phyloP scores from a whole-genome alignment of 2,113 vertebrate genomes.

The Triplophysa rosa region DNA sequence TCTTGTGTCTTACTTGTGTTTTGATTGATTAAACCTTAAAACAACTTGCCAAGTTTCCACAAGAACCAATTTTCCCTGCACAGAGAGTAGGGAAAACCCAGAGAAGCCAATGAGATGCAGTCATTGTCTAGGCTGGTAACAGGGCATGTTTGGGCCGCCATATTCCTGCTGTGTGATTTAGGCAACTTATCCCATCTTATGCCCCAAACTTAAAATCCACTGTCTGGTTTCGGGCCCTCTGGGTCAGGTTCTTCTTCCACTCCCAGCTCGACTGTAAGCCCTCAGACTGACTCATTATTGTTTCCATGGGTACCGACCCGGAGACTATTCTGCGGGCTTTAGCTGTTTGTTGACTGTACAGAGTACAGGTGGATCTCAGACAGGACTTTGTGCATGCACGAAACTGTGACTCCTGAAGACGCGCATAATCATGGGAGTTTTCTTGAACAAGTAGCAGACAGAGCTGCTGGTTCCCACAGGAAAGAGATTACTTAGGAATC shows the following conservation, averaged over 20 bases:
- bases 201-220: not conserved
- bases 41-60: conserved; percentile 1
- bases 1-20: not conserved
- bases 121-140: conserved; percentile 22
- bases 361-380: conserved; percentile 7
- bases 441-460: conserved; percentile 68
- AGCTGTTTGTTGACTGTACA: conserved; percentile 4
- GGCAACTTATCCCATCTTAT: conserved; percentile 15
- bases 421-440: conserved; percentile 48
- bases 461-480: conserved; percentile 72
- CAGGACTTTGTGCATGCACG: not conserved
- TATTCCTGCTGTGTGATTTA: conserved; percentile 16
- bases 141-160: not conserved
- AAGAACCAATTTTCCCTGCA: conserved; percentile 15
- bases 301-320: not conserved
- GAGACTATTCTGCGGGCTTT: conserved; percentile 3
- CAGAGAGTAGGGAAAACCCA: conserved; percentile 22
- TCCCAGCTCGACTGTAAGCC: conserved; percentile 16
- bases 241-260: conserved; percentile 17
- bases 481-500: conserved; percentile 65
- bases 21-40: conserved; percentile 1
- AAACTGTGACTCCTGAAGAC: conserved; percentile 10
- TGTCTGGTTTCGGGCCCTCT: conserved; percentile 31
- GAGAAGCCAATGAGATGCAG: conserved; percentile 17
- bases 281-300: not conserved